phyloP scores from a whole-genome alignment of 2,888 invertebrate species.

The Melieria omissa region DNA sequence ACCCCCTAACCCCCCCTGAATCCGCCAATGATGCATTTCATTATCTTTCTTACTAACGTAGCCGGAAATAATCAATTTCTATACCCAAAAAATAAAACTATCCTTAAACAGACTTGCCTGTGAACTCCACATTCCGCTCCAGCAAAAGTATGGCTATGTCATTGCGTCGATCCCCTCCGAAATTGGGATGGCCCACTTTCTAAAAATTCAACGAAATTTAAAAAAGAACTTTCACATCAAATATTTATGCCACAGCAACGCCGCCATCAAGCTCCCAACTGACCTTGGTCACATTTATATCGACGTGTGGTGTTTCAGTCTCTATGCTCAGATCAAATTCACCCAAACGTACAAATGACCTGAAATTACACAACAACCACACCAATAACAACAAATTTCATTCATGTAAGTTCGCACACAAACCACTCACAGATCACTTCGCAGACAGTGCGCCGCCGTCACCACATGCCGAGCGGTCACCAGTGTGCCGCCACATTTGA shows the following conservation, averaged over 20 bases:
- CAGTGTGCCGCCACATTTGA: conserved; percentile 67
- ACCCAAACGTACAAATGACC: conserved; percentile 77
- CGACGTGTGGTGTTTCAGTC: conserved; percentile 70
- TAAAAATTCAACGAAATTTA: conserved; percentile 26
- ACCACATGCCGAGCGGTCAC: conserved; percentile 71
- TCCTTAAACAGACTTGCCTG: not conserved
- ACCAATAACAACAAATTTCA: not conserved
- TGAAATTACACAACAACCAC: conserved; percentile 53
- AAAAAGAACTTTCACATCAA: not conserved
- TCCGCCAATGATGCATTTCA: no score
- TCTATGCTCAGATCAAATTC: conserved; percentile 76
- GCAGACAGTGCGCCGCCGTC: conserved; percentile 68
- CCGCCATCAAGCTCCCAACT: conserved; percentile 37
- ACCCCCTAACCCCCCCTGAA: no score
- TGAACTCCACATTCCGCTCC: conserved; percentile 65
- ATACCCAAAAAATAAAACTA: no score
- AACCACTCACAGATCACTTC: conserved; percentile 52
- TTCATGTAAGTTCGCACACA: not conserved
- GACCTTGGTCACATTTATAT: conserved; percentile 70
- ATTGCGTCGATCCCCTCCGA: conserved; percentile 69
- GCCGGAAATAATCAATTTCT: no score
- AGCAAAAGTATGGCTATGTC: conserved; percentile 82
- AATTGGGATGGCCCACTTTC: conserved; percentile 50
- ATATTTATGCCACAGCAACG: not conserved
- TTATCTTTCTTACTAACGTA: no score